Percentiles rank a stretch among this genome's conserved stretches.
phyloP scores from a whole-genome alignment of 2,113 vertebrate genomes.

The Leptosomus discolor region DNA sequence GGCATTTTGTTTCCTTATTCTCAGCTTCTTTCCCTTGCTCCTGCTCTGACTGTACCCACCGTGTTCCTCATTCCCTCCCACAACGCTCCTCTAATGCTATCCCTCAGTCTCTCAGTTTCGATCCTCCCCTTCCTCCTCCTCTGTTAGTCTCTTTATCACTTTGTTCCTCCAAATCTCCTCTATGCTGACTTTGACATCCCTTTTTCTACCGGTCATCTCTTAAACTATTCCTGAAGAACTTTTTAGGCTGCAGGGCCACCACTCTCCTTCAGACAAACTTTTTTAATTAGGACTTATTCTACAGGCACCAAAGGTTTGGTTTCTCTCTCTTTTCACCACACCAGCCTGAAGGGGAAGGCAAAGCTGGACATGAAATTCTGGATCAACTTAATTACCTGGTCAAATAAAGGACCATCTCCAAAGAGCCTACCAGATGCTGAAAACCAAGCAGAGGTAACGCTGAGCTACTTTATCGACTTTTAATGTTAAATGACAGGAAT shows the following conservation, averaged over 20 bases:
- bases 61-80: not conserved
- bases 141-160: not conserved
- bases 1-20: not conserved
- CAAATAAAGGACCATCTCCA: not conserved
- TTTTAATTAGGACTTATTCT: not conserved
- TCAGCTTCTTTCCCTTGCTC: not conserved
- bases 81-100: accelerated
- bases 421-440: not conserved
- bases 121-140: not conserved
- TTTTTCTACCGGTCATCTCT: not conserved
- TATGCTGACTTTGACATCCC: not conserved
- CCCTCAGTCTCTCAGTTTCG: not conserved
- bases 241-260: not conserved
- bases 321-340: not conserved
- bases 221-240: not conserved
- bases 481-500: not conserved
- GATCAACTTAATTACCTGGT: not conserved
- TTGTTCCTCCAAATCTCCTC: not conserved
- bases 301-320: not conserved
- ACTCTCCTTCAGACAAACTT: not conserved
- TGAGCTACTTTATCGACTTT: not conserved
- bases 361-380: not conserved
- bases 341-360: not conserved
- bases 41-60: not conserved
- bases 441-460: not conserved